These are phyloP conservation scores for Struthio camelus DNA, from an alignment of 2,113 vertebrate genomes.

Conservation along the genomic window DNA sequence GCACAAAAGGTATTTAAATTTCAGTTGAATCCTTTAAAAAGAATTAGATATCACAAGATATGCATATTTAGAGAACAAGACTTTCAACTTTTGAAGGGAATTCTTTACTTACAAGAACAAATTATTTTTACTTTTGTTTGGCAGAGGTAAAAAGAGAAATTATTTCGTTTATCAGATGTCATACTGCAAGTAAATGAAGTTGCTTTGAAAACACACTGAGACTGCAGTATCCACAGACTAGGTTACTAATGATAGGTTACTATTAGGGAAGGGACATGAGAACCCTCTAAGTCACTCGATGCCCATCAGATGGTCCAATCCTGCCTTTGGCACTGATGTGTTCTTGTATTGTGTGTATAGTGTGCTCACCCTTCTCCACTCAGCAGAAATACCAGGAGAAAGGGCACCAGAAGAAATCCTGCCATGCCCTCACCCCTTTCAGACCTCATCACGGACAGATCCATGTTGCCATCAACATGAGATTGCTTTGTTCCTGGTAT, in stretches of 20 bases:
- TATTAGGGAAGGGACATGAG: not conserved
- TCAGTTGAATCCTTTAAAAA: not conserved
- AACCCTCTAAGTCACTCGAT: not conserved
- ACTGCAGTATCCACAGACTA: not conserved
- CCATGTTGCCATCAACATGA: not conserved
- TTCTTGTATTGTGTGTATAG: not conserved
- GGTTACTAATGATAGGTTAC: not conserved
- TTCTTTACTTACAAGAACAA: not conserved
- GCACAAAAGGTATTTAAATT: constrained; percentile 1
- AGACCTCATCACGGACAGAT: not conserved
- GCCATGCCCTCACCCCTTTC: not conserved
- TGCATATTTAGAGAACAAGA: not conserved
- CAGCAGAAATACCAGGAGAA: not conserved
- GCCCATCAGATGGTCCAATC: not conserved
- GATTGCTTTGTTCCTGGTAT: not conserved
- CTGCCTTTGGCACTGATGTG: not conserved
- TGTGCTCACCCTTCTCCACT: not conserved
- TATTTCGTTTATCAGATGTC: not conserved
- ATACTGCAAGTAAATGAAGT: not conserved
- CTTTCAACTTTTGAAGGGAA: not conserved
- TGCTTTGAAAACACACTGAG: not conserved
- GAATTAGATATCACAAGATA: not conserved
- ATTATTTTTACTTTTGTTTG: constrained; percentile 12
- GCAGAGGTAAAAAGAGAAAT: not conserved
- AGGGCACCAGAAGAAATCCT: not conserved